These are phyloP conservation scores for Kradibia gibbosae DNA, from an alignment of 1,140 invertebrate genomes.

Conservation along the genomic window DNA sequence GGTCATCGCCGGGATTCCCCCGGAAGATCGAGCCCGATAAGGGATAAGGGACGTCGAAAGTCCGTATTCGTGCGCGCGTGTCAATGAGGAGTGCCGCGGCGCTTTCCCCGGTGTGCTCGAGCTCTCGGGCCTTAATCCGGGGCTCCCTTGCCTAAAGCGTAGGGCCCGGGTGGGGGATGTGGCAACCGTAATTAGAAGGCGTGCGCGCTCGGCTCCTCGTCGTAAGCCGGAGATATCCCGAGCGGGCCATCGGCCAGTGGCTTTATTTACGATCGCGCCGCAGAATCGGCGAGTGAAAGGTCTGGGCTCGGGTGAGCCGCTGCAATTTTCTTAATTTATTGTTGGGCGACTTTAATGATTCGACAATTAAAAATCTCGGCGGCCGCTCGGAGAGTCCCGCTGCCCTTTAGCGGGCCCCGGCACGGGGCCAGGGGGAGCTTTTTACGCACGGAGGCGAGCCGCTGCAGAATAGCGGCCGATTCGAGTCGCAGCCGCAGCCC, in stretches of 20 bases:
- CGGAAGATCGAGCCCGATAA: neutral
- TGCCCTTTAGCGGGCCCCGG: neutral
- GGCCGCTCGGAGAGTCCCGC: neutral
- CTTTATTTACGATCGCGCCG: neutral
- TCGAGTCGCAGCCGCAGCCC: neutral
- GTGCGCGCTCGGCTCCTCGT: neutral
- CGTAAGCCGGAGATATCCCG: neutral
- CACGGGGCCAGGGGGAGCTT: neutral
- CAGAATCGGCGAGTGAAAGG: conserved; percentile 33
- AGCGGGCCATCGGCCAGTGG: neutral
- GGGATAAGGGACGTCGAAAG: neutral
- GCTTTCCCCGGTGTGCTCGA: no score
- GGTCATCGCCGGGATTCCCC: conserved; percentile 19
- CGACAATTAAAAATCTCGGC: conserved; percentile 23
- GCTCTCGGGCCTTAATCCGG: no score
- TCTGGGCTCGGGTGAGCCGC: neutral
- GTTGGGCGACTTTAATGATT: conserved; percentile 20
- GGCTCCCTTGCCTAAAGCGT: no score
- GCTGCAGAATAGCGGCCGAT: neutral
- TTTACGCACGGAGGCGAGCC: neutral
- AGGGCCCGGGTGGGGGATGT: no score
- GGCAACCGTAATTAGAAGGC: no score
- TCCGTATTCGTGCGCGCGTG: neutral
- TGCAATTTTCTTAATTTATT: conserved; percentile 45
- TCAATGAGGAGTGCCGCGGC: neutral